phyloP scores from a whole-genome alignment of 1,140 invertebrate genomes.

The Tetramorium parvispinum region DNA sequence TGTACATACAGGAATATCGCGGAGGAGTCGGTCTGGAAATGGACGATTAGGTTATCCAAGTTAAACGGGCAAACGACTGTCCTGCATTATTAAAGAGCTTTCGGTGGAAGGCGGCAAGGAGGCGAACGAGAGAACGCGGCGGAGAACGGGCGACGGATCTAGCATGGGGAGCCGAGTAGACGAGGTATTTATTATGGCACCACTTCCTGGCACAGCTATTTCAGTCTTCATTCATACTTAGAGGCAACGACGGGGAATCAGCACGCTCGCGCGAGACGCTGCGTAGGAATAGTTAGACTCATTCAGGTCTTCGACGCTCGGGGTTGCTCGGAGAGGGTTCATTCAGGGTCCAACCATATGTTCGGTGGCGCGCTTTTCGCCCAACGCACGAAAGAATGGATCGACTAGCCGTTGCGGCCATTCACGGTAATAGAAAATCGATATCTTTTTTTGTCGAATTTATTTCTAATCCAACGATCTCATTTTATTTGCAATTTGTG shows the following conservation, averaged over 20 bases:
- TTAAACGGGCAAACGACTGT: constrained; percentile 69
- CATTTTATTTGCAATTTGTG: background rate
- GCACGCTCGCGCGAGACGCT: constrained; percentile 48
- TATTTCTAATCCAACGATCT: background rate
- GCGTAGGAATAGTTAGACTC: constrained; percentile 74
- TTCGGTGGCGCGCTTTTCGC: constrained; percentile 6
- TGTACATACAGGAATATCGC: constrained; percentile 62
- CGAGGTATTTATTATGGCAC: constrained; percentile 78
- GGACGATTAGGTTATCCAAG: constrained; percentile 72
- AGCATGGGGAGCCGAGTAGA: constrained; percentile 61
- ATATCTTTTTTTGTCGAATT: background rate
- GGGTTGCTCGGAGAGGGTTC: constrained; percentile 71
- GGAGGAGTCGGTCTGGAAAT: constrained; percentile 55
- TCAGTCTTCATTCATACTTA: constrained; percentile 79
- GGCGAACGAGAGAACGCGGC: constrained; percentile 24
- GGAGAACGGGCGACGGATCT: constrained; percentile 26
- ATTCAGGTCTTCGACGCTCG: constrained; percentile 73
- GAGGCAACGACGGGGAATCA: constrained; percentile 57
- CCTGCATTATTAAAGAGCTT: constrained; percentile 76
- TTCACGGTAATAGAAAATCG: background rate
- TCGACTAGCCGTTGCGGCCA: background rate
- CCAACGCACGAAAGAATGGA: constrained; percentile 72
- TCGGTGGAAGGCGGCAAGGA: constrained; percentile 39
- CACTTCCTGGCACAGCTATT: constrained; percentile 80
- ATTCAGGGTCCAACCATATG: constrained; percentile 70